Conservation (phyloP, 2,888 invertebrate species). For the Eucriotettix oculatus region DNA sequence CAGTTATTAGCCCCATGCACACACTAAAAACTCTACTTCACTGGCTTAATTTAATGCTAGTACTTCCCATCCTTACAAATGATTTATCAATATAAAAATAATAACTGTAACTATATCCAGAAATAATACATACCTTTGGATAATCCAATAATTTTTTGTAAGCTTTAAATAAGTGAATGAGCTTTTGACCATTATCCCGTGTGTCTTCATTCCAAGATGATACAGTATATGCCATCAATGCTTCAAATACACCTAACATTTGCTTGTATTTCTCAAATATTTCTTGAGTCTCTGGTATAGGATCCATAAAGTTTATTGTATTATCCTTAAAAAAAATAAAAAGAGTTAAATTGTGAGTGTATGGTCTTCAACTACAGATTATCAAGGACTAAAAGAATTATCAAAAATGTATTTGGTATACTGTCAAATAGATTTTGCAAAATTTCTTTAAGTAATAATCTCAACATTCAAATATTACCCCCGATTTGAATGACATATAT, state of each 20-base stretch:
- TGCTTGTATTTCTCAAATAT: neutral
- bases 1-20: too few relatives aligned
- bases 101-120: neutral
- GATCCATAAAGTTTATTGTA: neutral
- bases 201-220: neutral
- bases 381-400: too few relatives aligned
- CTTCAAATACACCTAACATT: neutral
- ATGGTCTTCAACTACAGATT: too few relatives aligned
- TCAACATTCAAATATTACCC: too few relatives aligned
- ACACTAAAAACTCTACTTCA: too few relatives aligned
- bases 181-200: neutral
- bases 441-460: too few relatives aligned
- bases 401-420: too few relatives aligned
- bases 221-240: neutral
- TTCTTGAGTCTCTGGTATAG: neutral
- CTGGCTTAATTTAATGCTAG: too few relatives aligned
- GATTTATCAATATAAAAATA: neutral
- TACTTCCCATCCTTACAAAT: too few relatives aligned
- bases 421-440: too few relatives aligned
- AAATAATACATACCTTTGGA: neutral
- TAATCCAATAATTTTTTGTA: neutral
- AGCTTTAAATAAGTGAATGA: neutral
- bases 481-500: too few relatives aligned
- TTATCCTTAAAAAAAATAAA: neutral
- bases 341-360: too few relatives aligned